phyloP scores from a whole-genome alignment of 2,888 invertebrate species.

The Leptopilina syphax region DNA sequence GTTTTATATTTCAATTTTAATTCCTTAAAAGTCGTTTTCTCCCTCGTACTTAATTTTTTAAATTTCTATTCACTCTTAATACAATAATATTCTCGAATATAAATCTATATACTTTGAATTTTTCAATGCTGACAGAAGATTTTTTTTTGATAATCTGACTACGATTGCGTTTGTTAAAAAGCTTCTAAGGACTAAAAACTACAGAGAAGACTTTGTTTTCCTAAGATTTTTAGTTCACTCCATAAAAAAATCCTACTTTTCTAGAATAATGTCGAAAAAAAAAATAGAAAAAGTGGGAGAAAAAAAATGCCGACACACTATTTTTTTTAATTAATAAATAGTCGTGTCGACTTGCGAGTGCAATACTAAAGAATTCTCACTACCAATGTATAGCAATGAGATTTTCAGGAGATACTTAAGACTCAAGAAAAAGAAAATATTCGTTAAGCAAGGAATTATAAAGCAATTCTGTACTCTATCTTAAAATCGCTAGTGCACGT shows the following conservation, averaged over 20 bases:
- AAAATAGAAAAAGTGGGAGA: background rate
- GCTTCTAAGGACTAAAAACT: background rate
- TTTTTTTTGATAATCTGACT: conserved; percentile 19
- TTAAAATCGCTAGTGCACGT: conserved; percentile 45
- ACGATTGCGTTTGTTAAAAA: conserved; percentile 6
- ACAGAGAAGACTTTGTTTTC: background rate
- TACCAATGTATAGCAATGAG: conserved; percentile 60
- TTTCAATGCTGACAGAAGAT: conserved; percentile 24
- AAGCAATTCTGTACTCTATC: conserved; percentile 54
- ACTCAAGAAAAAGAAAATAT: conserved; percentile 40
- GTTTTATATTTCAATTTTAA: conserved; percentile 61
- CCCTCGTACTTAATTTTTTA: conserved; percentile 47
- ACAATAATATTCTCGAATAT: conserved; percentile 32
- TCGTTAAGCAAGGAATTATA: conserved; percentile 47
- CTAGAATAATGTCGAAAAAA: background rate
- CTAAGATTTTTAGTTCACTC: background rate
- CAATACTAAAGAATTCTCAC: conserved; percentile 69
- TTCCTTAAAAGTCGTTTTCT: conserved; percentile 58
- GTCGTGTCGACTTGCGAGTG: conserved; percentile 64
- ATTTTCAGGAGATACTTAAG: conserved; percentile 51
- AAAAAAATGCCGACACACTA: conserved; percentile 43
- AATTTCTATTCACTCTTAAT: conserved; percentile 28
- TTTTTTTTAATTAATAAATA: conserved; percentile 60
- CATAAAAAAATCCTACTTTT: background rate
- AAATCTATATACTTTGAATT: conserved; percentile 38